phyloP scores from a whole-genome alignment of 2,888 invertebrate genomes.

The Ennomos fuscantarius region DNA sequence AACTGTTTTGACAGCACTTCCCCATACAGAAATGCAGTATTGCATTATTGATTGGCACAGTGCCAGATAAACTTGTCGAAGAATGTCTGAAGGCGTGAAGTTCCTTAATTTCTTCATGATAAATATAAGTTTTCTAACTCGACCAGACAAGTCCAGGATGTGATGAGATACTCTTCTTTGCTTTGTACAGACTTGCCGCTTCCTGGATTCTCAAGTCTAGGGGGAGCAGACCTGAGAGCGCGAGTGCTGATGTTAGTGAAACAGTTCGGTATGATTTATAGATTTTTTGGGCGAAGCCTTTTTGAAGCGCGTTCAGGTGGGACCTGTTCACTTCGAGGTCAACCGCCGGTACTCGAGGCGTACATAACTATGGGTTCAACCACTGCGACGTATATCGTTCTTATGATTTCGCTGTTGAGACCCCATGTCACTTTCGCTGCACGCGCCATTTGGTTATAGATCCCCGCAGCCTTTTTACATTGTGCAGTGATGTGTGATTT shows the following conservation, averaged over 20 bases:
- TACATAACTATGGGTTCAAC: constrained; percentile 5
- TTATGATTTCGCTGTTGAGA: not conserved
- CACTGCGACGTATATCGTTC: constrained; percentile 1
- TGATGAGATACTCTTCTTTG: constrained; percentile 1
- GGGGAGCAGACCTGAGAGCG: not conserved
- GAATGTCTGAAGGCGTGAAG: too few relatives aligned
- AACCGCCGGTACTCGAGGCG: constrained; percentile 1
- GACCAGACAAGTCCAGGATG: too few relatives aligned
- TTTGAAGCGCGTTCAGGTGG: too few relatives aligned
- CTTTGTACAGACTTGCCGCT: constrained; percentile 1
- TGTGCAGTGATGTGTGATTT: not conserved
- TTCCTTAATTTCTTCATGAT: too few relatives aligned
- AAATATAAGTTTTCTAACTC: too few relatives aligned
- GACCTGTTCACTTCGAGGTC: not conserved
- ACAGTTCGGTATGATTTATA: not conserved
- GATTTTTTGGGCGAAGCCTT: too few relatives aligned
- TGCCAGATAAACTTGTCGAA: too few relatives aligned
- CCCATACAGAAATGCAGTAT: too few relatives aligned
- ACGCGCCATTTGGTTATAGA: not conserved
- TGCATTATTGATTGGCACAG: too few relatives aligned
- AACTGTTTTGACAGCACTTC: too few relatives aligned
- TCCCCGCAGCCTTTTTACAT: not conserved
- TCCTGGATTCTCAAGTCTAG: not conserved
- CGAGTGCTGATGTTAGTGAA: constrained; percentile 1
- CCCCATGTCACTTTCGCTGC: too few relatives aligned